These are phyloP conservation scores for Eclectus roratus DNA, from an alignment of 2,113 vertebrate genomes.

Conservation along the genomic window DNA sequence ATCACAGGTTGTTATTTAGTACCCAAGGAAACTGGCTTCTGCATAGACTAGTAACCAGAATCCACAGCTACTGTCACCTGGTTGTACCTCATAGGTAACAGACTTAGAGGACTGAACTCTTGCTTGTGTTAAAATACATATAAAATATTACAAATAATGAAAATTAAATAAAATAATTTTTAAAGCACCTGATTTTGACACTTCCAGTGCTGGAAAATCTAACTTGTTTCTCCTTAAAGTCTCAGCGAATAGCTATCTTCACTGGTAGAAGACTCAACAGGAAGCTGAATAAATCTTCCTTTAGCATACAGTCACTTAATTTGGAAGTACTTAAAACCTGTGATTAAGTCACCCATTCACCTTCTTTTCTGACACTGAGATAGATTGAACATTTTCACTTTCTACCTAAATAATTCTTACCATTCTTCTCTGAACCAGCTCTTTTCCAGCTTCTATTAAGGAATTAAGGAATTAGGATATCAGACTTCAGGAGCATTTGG, in stretches of 20 bases:
- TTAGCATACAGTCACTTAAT: neutral
- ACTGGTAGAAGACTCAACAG: neutral
- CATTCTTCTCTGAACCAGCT: neutral
- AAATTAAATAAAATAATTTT: neutral
- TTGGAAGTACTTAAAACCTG: neutral
- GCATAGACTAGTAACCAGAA: neutral
- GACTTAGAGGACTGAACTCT: neutral
- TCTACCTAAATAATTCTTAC: neutral
- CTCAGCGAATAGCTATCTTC: neutral
- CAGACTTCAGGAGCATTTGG: neutral
- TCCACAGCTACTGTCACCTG: neutral
- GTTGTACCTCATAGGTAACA: neutral
- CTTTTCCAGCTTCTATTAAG: neutral
- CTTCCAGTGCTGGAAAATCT: neutral
- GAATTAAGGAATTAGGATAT: neutral
- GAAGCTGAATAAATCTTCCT: neutral
- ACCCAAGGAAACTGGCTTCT: neutral
- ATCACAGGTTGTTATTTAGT: slow-evolving; percentile 30
- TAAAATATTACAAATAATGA: neutral
- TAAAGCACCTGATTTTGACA: neutral
- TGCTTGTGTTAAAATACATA: neutral
- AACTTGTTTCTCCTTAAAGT: neutral
- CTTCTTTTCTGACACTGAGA: neutral
- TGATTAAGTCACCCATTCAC: neutral
- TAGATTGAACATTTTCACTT: neutral